Evolutionary conservation across 2,797 vertebrate species (phyloP).

Genomic region (Dromococcyx pavoninus): DNA sequence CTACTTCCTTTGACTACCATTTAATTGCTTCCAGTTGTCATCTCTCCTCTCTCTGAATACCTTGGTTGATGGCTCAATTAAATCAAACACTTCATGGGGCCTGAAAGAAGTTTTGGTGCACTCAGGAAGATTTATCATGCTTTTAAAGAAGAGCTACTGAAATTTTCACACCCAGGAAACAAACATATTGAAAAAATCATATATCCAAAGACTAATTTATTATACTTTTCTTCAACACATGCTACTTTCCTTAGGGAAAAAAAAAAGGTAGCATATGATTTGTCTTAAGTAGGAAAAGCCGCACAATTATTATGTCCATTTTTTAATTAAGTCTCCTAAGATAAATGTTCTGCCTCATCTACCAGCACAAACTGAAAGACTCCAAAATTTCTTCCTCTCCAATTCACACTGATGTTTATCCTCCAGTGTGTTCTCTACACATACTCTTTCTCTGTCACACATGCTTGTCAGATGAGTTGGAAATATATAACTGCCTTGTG

Average conservation of each 20-base stretch:
- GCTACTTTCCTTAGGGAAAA: background rate
- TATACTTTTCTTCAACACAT: background rate
- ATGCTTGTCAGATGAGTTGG: background rate
- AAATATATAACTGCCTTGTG: constrained; percentile 37
- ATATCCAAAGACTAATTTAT: constrained; percentile 9
- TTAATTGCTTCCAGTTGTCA: background rate
- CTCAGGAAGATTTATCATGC: background rate
- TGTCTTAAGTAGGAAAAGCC: constrained; percentile 18
- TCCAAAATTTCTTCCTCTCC: background rate
- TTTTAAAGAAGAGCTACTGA: background rate
- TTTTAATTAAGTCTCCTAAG: constrained; percentile 4
- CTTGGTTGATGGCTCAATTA: background rate
- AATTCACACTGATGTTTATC: background rate
- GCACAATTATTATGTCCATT: constrained; percentile 38
- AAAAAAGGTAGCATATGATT: background rate
- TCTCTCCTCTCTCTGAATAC: background rate
- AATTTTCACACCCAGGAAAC: background rate
- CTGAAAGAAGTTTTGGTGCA: background rate
- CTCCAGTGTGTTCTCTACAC: background rate
- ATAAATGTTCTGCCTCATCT: constrained; percentile 27
- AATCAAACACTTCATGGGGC: background rate
- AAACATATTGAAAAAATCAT: background rate
- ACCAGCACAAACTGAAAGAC: background rate
- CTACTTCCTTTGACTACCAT: background rate
- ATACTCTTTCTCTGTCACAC: background rate